Conservation (phyloP, 2,888 invertebrate species). For the Noctua janthina region DNA sequence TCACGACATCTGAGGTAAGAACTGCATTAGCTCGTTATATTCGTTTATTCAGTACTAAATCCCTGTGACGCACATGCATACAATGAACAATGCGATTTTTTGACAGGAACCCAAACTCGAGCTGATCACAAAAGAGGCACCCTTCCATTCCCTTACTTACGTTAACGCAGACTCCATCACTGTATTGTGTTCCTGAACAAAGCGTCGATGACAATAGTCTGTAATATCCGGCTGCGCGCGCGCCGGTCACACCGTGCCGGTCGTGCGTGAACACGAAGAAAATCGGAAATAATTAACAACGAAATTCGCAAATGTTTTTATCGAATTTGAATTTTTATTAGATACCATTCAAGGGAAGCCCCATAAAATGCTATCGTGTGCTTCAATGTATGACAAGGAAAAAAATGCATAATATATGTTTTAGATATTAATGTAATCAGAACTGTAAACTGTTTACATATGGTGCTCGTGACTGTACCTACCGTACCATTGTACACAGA, state of each 20-base stretch:
- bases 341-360: neutral
- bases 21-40: neutral
- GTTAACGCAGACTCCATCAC: conserved; percentile 48
- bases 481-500: neutral
- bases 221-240: conserved; percentile 60
- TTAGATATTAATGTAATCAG: neutral
- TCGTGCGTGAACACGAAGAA: conserved; percentile 43
- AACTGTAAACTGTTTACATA: too few species aligned
- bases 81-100: conserved; percentile 3
- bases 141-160: conserved; percentile 34
- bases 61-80: neutral
- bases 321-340: neutral
- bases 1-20: too few species aligned
- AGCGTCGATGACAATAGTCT: conserved; percentile 46
- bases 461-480: too few species aligned
- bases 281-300: neutral
- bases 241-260: conserved; percentile 24
- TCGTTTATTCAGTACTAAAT: neutral
- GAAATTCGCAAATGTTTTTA: neutral
- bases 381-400: neutral
- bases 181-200: conserved; percentile 56
- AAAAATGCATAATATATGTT: neutral
- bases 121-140: conserved; percentile 21
- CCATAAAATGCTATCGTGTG: neutral
- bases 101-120: neutral